Evolutionary conservation across 1,140 invertebrate genomes (phyloP).

Genomic region (Scaptomyza graminum): DNA sequence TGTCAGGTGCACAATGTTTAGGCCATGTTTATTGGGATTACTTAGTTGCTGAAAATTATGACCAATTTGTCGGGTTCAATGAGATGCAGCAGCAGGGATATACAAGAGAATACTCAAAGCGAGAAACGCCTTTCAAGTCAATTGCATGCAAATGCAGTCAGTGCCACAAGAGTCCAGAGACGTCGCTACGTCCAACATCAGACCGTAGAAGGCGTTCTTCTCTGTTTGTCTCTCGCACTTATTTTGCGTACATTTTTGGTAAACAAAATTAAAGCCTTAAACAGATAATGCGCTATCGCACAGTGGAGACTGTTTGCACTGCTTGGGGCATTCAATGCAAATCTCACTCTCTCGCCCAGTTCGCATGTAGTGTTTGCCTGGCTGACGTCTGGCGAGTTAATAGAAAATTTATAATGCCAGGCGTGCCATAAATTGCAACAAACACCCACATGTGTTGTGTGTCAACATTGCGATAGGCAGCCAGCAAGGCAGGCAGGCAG

Average conservation of each 20-base stretch:
- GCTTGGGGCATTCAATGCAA: slow-evolving; percentile 70
- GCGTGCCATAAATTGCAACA: slow-evolving; percentile 72
- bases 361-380: neutral
- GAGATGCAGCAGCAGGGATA: slow-evolving; percentile 56
- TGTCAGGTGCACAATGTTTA: slow-evolving; percentile 78
- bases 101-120: neutral
- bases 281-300: slow-evolving; percentile 76
- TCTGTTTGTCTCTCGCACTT: slow-evolving; percentile 47
- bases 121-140: slow-evolving; percentile 65
- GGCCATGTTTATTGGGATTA: slow-evolving; percentile 82
- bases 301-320: neutral
- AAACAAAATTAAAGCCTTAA: slow-evolving; percentile 82
- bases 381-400: slow-evolving; percentile 65
- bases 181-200: slow-evolving; percentile 3
- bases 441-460: slow-evolving; percentile 57
- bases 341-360: slow-evolving; percentile 42
- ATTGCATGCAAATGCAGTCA: slow-evolving; percentile 71
- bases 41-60: slow-evolving; percentile 77
- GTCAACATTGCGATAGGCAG: slow-evolving; percentile 42
- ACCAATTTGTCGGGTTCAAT: slow-evolving; percentile 80
- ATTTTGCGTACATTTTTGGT: slow-evolving; percentile 80
- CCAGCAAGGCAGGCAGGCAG: neutral
- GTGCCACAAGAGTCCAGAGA: slow-evolving; percentile 3
- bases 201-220: slow-evolving; percentile 66
- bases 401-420: slow-evolving; percentile 79